Conservation (phyloP, 2,113 vertebrate species). For the Phycodurus eques region DNA sequence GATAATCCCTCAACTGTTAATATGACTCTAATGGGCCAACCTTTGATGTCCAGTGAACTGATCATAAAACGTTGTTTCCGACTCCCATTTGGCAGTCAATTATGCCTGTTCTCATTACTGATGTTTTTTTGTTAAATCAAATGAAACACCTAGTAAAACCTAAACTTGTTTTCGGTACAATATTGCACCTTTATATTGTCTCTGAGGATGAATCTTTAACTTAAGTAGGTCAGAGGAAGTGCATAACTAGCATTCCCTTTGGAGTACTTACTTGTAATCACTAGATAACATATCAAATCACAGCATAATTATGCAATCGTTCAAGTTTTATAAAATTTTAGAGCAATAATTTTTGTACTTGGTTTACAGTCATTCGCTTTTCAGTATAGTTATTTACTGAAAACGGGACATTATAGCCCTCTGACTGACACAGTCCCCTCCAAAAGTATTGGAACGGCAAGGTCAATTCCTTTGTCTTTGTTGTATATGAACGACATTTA, state of each 20-base stretch:
- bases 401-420: too few species aligned
- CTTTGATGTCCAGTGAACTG: conserved; percentile 42
- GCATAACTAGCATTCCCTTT: conserved; percentile 13
- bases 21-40: conserved; percentile 32
- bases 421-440: too few species aligned
- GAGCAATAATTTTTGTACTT: not conserved
- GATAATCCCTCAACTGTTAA: conserved; percentile 43
- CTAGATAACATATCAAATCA: not conserved
- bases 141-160: conserved; percentile 20
- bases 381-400: too few species aligned
- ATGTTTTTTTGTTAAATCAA: conserved; percentile 3
- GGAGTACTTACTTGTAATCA: conserved; percentile 8
- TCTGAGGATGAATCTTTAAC: not conserved
- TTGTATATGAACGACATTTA: too few species aligned
- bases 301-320: not conserved
- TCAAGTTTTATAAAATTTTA: not conserved
- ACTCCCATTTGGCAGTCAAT: not conserved
- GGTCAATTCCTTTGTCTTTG: too few species aligned
- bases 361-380: too few species aligned
- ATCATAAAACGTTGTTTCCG: conserved; percentile 21
- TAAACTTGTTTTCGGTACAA: conserved; percentile 16
- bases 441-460: too few species aligned
- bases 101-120: conserved; percentile 5
- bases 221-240: conserved; percentile 22
- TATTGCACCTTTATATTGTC: conserved; percentile 8